Conservation (phyloP, 2,797 vertebrate genomes). For the Rhinichthys osculus region DNA sequence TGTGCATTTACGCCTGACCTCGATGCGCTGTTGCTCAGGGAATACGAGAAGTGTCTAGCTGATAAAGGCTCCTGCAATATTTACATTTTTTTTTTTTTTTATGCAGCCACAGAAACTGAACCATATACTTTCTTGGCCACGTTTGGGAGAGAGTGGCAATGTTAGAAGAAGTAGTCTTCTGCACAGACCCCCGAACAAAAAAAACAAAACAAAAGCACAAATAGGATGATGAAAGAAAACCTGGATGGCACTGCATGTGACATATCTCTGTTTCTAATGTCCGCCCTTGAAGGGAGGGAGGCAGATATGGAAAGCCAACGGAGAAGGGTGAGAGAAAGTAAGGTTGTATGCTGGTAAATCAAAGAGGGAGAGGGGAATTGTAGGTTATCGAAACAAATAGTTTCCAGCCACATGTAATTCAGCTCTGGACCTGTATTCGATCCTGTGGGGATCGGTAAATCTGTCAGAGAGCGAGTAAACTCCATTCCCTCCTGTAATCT, state of each 20-base stretch:
- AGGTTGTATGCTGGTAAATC: slow-evolving; percentile 71
- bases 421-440: slow-evolving; percentile 73
- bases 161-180: slow-evolving; percentile 40
- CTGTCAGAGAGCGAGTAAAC: slow-evolving; percentile 79
- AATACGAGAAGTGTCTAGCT: slow-evolving; percentile 59
- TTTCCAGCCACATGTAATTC: slow-evolving; percentile 80
- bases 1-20: slow-evolving; percentile 71
- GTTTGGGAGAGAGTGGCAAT: slow-evolving; percentile 30
- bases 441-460: slow-evolving; percentile 82
- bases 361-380: slow-evolving; percentile 63
- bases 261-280: slow-evolving; percentile 48
- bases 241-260: slow-evolving; percentile 54
- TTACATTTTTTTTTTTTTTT: slow-evolving; percentile 42
- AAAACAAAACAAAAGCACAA: slow-evolving; percentile 16
- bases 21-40: slow-evolving; percentile 73
- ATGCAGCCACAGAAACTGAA: slow-evolving; percentile 31
- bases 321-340: slow-evolving; percentile 28
- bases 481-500: slow-evolving; percentile 76
- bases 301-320: slow-evolving; percentile 20
- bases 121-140: slow-evolving; percentile 46
- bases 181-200: slow-evolving; percentile 43
- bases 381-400: slow-evolving; percentile 81
- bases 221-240: slow-evolving; percentile 54
- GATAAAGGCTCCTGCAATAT: slow-evolving; percentile 53
- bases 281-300: slow-evolving; percentile 36